Evolutionary conservation across 1,140 invertebrate genomes (phyloP).

Genomic region (Octopus bimaculoides): DNA sequence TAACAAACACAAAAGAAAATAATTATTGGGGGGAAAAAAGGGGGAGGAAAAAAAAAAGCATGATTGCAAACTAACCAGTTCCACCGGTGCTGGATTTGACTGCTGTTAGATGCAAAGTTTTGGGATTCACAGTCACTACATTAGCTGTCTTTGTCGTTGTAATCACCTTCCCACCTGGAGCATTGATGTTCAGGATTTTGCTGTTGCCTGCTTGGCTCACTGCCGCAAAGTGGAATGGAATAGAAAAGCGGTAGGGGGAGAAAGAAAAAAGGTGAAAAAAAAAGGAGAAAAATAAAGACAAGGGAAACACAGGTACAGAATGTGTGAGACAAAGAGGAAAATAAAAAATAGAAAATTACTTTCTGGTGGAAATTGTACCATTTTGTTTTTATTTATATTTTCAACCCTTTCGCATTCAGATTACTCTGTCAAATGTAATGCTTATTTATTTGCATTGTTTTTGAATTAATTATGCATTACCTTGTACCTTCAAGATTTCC

Average conservation of each 20-base stretch:
- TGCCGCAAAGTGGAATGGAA: not conserved
- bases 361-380: too few species aligned
- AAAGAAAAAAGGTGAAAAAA: too few species aligned
- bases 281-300: too few species aligned
- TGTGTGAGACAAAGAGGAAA: too few species aligned
- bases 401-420: too few species aligned
- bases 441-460: too few species aligned
- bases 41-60: not conserved
- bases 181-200: constrained; percentile 52
- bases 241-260: not conserved
- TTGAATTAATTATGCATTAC: too few species aligned
- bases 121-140: constrained; percentile 55
- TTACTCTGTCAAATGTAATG: too few species aligned
- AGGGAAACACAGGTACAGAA: too few species aligned
- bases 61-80: constrained; percentile 31
- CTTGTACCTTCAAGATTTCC: too few species aligned
- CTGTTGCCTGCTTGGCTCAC: constrained; percentile 28
- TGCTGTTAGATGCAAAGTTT: constrained; percentile 52
- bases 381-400: too few species aligned
- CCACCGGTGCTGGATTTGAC: constrained; percentile 48
- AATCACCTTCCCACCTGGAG: constrained; percentile 50
- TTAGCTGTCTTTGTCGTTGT: constrained; percentile 44
- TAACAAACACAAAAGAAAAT: not conserved
- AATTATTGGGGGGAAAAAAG: constrained; percentile 10
- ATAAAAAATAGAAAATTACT: too few species aligned